phyloP scores from a whole-genome alignment of 2,797 vertebrate species.

The Psittacula echo region DNA sequence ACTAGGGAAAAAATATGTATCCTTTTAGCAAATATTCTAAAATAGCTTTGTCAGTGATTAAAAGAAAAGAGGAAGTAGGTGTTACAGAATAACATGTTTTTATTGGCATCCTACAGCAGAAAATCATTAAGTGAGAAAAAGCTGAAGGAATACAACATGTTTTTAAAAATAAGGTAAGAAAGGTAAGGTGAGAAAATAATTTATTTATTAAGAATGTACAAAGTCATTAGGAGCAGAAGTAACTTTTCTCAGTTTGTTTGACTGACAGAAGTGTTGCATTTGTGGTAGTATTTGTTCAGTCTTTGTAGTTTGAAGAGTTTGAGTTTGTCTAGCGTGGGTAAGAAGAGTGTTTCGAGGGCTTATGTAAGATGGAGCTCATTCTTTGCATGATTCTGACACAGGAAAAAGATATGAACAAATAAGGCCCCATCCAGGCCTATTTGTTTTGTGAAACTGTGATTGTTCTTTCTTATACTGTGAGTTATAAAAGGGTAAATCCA shows the following conservation, averaged over 20 bases:
- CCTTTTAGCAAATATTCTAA: slow-evolving; percentile 18
- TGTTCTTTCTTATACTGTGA: not conserved
- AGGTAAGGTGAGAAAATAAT: slow-evolving; percentile 16
- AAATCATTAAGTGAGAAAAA: not conserved
- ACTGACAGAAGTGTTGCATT: not conserved
- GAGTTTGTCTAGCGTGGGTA: not conserved
- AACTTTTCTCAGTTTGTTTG: not conserved
- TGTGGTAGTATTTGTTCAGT: not conserved
- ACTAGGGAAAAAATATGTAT: not conserved
- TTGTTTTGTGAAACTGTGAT: not conserved
- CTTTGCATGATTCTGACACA: not conserved
- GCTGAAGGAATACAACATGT: not conserved
- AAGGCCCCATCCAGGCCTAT: not conserved
- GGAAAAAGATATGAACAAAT: not conserved
- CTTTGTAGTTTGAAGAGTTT: not conserved
- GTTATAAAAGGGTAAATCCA: not conserved
- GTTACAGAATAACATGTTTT: not conserved
- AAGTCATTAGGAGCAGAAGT: not conserved
- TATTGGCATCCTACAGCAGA: not conserved
- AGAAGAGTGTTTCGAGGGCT: not conserved
- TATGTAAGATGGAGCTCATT: not conserved
- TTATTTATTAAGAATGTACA: not conserved
- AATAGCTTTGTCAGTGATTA: not conserved
- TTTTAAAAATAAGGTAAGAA: slow-evolving; percentile 27
- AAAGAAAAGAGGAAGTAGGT: slow-evolving; percentile 35